Percentiles rank a stretch among this genome's conserved stretches.
phyloP scores from a whole-genome alignment of 2,113 vertebrate species.

The Phrynosoma platyrhinos region DNA sequence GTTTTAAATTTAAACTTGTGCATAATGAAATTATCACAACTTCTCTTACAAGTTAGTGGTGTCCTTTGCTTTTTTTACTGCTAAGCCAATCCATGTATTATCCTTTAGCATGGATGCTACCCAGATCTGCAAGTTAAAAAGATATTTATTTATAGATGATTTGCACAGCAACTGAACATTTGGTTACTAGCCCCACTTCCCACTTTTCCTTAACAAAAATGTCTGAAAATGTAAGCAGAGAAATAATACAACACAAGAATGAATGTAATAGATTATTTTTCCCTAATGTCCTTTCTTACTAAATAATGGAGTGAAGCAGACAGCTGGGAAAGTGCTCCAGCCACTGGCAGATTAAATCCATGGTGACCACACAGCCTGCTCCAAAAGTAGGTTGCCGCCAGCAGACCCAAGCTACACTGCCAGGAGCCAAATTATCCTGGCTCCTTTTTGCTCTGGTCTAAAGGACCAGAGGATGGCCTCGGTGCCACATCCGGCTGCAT shows the following conservation, averaged over 20 bases:
- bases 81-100: background rate
- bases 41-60: conserved; percentile 4
- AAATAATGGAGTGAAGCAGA: no score
- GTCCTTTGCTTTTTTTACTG: background rate
- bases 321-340: no score
- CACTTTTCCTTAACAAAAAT: background rate
- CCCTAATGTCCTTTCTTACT: background rate
- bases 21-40: background rate
- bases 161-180: background rate
- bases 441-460: no score
- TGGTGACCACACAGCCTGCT: no score
- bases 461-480: no score
- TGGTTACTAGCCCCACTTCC: background rate
- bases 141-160: background rate
- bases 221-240: background rate
- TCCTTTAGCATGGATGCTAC: conserved; percentile 1
- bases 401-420: no score
- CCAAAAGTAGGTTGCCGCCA: no score
- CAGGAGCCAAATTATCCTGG: no score
- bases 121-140: conserved; percentile 28
- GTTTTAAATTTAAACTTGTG: background rate
- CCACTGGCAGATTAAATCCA: no score
- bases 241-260: background rate
- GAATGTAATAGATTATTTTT: background rate
- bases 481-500: no score